Percentiles rank a stretch among this genome's conserved stretches.
These are phyloP conservation scores for Wiebesia pumilae DNA, from an alignment of 1,140 invertebrate genomes.

Conservation along the genomic window DNA sequence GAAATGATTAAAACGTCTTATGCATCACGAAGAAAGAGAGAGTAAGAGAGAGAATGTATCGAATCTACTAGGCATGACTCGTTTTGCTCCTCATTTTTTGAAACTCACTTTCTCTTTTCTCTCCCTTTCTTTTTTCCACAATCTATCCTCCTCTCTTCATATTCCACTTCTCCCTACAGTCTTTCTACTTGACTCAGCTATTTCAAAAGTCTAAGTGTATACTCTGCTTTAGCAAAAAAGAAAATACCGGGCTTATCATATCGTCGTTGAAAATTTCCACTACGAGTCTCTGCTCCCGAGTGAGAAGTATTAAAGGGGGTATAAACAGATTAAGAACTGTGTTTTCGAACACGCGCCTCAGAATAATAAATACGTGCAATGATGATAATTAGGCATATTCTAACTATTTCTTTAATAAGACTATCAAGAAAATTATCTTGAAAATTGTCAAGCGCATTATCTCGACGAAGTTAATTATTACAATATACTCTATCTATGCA, in stretches of 20 bases:
- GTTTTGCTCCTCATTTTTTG: conserved; percentile 45
- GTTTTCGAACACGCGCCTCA: conserved; percentile 37
- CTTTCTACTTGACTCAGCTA: background rate
- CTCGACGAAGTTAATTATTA: conserved; percentile 39
- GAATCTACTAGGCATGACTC: conserved; percentile 13
- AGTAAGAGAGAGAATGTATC: conserved; percentile 30
- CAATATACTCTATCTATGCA: conserved; percentile 11
- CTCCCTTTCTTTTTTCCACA: no score
- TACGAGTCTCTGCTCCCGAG: background rate
- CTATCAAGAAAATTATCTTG: conserved; percentile 33
- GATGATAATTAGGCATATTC: conserved; percentile 50
- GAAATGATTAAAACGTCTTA: conserved; percentile 54
- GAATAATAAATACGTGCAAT: conserved; percentile 46
- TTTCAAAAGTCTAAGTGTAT: background rate
- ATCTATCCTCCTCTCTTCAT: background rate
- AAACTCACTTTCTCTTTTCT: background rate
- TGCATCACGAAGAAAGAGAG: conserved; percentile 22
- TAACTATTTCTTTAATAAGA: conserved; percentile 40
- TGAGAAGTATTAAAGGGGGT: conserved; percentile 40
- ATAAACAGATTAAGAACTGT: conserved; percentile 53
- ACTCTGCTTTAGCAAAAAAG: background rate
- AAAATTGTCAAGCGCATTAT: conserved; percentile 48
- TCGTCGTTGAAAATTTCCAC: conserved; percentile 13
- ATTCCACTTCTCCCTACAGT: background rate
- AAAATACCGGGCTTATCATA: conserved; percentile 25